These are phyloP conservation scores for Mustela lutreola DNA, from an alignment of 2,113 vertebrate genomes.

Conservation along the genomic window DNA sequence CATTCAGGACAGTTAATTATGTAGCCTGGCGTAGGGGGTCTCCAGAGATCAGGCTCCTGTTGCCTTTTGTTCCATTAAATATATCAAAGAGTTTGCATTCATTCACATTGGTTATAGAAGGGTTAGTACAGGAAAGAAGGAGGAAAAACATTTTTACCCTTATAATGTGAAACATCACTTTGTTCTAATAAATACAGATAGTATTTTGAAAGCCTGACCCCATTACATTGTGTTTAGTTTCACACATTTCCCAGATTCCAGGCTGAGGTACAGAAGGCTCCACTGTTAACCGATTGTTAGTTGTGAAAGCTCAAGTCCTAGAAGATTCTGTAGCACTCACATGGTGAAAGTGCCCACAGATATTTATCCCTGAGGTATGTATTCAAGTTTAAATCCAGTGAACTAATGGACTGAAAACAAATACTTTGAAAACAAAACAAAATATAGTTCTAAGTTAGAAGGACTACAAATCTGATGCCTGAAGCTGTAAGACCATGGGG, in stretches of 20 bases:
- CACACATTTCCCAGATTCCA: conserved; percentile 63
- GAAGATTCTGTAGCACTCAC: background rate
- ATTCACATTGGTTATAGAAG: background rate
- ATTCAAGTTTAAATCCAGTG: background rate
- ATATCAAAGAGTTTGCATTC: background rate
- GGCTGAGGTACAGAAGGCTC: background rate
- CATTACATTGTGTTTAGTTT: conserved; percentile 48
- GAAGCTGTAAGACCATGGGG: background rate
- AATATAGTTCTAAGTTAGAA: background rate
- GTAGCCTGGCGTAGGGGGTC: background rate
- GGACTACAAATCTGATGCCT: accelerated
- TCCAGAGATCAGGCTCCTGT: background rate
- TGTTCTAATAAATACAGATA: conserved; percentile 35
- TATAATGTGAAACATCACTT: background rate
- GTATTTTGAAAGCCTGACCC: conserved; percentile 67
- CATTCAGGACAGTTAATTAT: background rate
- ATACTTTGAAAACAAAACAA: background rate
- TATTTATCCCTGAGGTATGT: background rate
- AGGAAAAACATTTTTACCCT: background rate
- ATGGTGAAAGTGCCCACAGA: background rate
- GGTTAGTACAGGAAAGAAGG: background rate
- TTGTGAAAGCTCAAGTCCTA: background rate
- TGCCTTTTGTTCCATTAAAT: conserved; percentile 47
- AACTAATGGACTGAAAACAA: background rate
- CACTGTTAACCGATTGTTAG: background rate